phyloP scores from a whole-genome alignment of 2,113 vertebrate species.

The Gallinago media region DNA sequence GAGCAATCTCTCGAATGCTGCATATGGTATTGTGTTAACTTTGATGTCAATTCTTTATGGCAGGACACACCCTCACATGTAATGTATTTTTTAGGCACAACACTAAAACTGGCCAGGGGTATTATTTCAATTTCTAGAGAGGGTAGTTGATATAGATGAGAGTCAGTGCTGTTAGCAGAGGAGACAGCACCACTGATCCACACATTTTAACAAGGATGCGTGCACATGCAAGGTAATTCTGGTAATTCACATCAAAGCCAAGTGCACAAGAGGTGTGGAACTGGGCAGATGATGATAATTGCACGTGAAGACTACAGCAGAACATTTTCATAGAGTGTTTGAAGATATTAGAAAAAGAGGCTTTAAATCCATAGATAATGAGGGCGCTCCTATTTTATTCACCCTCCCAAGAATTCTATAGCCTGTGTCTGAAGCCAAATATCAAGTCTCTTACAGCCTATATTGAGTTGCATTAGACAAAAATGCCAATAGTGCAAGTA shows the following conservation, averaged over 20 bases:
- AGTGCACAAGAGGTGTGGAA: not conserved
- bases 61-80: not conserved
- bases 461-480: not conserved
- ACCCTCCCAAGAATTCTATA: not conserved
- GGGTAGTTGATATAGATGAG: not conserved
- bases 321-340: not conserved
- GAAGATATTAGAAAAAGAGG: not conserved
- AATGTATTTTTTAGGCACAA: not conserved
- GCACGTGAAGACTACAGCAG: conserved; percentile 35
- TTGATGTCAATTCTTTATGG: conserved; percentile 33
- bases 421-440: not conserved
- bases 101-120: conserved; percentile 1
- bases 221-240: not conserved
- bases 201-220: not conserved
- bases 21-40: not conserved
- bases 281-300: conserved; percentile 10
- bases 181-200: conserved; percentile 28
- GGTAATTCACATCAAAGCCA: conserved; percentile 29
- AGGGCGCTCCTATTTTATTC: not conserved
- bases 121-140: conserved; percentile 59
- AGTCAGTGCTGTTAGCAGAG: not conserved
- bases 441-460: not conserved
- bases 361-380: not conserved
- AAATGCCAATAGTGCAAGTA: not conserved
- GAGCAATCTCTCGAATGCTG: not conserved